These are phyloP conservation scores for Kryphioiulus occultus DNA, from an alignment of 2,888 invertebrate genomes.

Conservation along the genomic window DNA sequence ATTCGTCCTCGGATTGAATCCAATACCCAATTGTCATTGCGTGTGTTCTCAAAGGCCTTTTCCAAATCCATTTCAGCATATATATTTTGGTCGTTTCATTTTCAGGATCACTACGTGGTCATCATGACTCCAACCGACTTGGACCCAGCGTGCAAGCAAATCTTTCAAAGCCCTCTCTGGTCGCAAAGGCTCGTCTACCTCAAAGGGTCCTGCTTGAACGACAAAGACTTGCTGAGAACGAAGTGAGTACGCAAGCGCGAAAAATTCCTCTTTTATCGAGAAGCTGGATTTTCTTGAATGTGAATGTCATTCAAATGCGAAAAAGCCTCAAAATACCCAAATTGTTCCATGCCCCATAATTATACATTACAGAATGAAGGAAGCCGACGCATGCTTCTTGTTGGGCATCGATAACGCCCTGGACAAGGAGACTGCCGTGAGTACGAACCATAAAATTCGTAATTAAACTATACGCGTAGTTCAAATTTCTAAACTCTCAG, in stretches of 20 bases:
- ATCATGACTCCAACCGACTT: conserved; percentile 96
- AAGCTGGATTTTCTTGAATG: no score
- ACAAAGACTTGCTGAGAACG: conserved; percentile 91
- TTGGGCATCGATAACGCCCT: conserved; percentile 94
- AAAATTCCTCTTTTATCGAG: no score
- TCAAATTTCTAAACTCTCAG: no score
- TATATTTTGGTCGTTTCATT: no score
- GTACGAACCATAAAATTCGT: conserved; percentile 57
- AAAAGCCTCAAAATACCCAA: no score
- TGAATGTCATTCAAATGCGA: no score
- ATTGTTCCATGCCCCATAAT: no score
- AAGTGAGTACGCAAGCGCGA: conserved; percentile 60
- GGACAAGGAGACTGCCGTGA: conserved; percentile 91
- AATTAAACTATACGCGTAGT: no score
- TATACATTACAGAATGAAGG: conserved; percentile 78
- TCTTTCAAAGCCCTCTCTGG: conserved; percentile 94
- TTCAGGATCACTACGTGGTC: conserved; percentile 91
- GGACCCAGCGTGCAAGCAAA: conserved; percentile 97
- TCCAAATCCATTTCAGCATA: no score
- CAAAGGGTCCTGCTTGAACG: conserved; percentile 95
- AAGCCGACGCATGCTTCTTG: conserved; percentile 97
- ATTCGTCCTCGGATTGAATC: no score
- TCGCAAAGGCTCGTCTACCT: conserved; percentile 96
- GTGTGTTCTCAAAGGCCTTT: no score
- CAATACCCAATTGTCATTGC: no score